phyloP scores from a whole-genome alignment of 2,888 invertebrate genomes.

The Spialia ferax region DNA sequence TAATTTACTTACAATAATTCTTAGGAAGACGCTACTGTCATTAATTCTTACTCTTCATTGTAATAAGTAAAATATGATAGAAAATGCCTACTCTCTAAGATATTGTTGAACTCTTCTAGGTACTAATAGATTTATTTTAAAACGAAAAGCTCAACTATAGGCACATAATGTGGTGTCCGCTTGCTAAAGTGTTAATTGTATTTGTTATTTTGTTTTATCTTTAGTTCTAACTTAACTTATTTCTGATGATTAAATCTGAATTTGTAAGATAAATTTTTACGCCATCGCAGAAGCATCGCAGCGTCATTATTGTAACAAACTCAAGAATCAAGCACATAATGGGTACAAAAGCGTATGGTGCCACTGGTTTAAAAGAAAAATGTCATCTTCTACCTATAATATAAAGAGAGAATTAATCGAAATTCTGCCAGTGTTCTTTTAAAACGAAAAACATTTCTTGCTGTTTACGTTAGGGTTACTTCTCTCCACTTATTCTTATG shows the following conservation, averaged over 20 bases:
- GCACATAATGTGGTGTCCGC: slow-evolving; percentile 12
- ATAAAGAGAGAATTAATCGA: too few relatives aligned
- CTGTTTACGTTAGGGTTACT: too few relatives aligned
- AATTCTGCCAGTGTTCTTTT: too few relatives aligned
- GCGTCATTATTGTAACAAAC: too few relatives aligned
- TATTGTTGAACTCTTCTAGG: slow-evolving; percentile 31
- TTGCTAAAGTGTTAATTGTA: slow-evolving; percentile 17
- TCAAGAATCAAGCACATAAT: too few relatives aligned
- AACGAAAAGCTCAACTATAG: slow-evolving; percentile 26
- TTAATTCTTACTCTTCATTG: slow-evolving; percentile 32
- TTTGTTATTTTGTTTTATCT: slow-evolving; percentile 9
- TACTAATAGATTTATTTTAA: slow-evolving; percentile 33
- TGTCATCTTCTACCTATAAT: not conserved
- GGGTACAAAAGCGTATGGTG: too few relatives aligned
- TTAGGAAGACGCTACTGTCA: slow-evolving; percentile 25
- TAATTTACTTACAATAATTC: slow-evolving; percentile 31
- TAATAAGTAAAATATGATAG: slow-evolving; percentile 28
- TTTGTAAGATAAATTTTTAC: too few relatives aligned
- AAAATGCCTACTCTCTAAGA: slow-evolving; percentile 22
- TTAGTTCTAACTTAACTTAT: slow-evolving; percentile 28
- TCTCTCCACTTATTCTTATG: too few relatives aligned
- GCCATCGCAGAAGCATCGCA: too few relatives aligned
- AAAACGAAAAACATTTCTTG: too few relatives aligned
- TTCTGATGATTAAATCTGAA: too few relatives aligned
- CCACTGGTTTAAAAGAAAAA: not conserved